phyloP scores from a whole-genome alignment of 2,888 invertebrate species.

The Eupithecia centaureata region DNA sequence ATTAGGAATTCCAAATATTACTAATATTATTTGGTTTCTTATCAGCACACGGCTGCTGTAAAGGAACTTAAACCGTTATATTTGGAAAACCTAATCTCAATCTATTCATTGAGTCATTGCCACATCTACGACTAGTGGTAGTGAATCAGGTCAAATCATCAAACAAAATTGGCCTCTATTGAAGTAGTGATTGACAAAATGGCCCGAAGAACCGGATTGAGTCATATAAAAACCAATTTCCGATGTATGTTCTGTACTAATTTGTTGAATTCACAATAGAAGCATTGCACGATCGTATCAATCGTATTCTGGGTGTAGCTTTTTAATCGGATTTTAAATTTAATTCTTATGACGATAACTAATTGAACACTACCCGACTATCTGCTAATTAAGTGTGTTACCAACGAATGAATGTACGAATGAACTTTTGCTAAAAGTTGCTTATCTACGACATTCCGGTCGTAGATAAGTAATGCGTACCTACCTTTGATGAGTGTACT shows the following conservation, averaged over 20 bases:
- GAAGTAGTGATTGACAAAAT: slow-evolving; percentile 19
- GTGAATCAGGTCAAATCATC: slow-evolving; percentile 10
- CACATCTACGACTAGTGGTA: neutral
- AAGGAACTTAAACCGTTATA: neutral
- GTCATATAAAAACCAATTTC: slow-evolving; percentile 25
- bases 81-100: neutral
- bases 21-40: no score
- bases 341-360: neutral
- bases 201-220: slow-evolving; percentile 19
- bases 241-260: slow-evolving; percentile 15
- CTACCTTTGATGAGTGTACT: no score
- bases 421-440: no score
- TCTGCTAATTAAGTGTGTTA: no score
- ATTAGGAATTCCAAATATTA: no score
- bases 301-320: slow-evolving; percentile 1
- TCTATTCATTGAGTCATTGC: neutral
- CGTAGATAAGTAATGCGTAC: no score
- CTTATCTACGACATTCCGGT: no score
- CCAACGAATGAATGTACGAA: no score
- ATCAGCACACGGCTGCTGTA: no score
- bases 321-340: neutral
- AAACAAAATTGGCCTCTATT: slow-evolving; percentile 19
- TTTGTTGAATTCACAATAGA: slow-evolving; percentile 25
- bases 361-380: neutral
- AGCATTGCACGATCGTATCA: slow-evolving; percentile 1